Base-by-base conservation (phyloP, 2,888 invertebrate species). In the Parapristionchus giblindavisi region DNA sequence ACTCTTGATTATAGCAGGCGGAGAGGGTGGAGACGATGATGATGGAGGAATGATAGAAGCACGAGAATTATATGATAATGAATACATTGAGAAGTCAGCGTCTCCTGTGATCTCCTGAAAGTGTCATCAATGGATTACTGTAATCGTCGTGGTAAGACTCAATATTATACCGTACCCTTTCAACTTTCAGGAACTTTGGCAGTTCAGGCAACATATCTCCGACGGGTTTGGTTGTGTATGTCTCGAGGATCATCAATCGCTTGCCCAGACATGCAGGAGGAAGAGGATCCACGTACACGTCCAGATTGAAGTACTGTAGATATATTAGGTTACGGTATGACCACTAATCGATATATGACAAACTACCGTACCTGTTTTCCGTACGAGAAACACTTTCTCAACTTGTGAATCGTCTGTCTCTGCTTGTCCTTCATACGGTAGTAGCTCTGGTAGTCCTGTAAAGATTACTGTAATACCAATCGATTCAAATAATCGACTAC, bases 231-330 rank as follows among this genome's bases (percentile, higher is more conserved):
- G 85, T 85, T 24, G 87, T 87, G 74, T 87, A 87, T 34, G 85
- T 85, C 80, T 87, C 87, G 78, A 87, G 79, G 71, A 87, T 85
- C 79, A 87, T 85, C 65, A 87, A 71, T 32, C 79, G 81, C 24
- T 80, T 76, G 27, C 82, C 83, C 29, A 80, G 75, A 48, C 78
- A 77, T 27, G 79, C 77, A 56, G 85, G 85, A 27, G 87, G 87
- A 34, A 85, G 80, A 3, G 87, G 87, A 32, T 84, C 81, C 68
- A 80, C 80, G 82, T 84, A 87, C 75, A 85, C 83, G 80, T 87
- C 87, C 78, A 87, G 77, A 75, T 86, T 84, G 82, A 85, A 85
- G 77, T 82, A 83, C 86, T 84, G 66, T 34, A 79, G 76, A 4
- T 0, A 14, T 4, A 11, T 27, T 8, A 27, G 11, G 24, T 5